Evolutionary conservation across 2,113 vertebrate genomes (phyloP).

Genomic region (rabbit (Oryctolagus cuniculus)): mOryCun1.1 NC_091433.1:131893501-131894000

Average conservation of each 20-base stretch:
- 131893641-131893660: background rate
- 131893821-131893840: background rate
- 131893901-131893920: background rate
- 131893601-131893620: background rate
- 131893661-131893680: background rate
- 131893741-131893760: background rate
- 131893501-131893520: background rate
- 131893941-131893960: background rate
- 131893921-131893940: rapidly evolving
- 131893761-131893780: background rate
- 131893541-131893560: background rate
- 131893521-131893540: background rate
- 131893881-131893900: background rate
- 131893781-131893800: background rate
- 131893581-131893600: background rate
- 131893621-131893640: background rate
- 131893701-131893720: background rate
- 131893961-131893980: background rate
- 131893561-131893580: background rate
- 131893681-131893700: background rate
- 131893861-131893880: background rate
- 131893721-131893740: background rate
- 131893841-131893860: background rate
- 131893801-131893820: background rate
- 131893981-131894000: background rate